Evolutionary conservation across 2,888 invertebrate genomes (phyloP).

Genomic region (Cryptus armator): DNA sequence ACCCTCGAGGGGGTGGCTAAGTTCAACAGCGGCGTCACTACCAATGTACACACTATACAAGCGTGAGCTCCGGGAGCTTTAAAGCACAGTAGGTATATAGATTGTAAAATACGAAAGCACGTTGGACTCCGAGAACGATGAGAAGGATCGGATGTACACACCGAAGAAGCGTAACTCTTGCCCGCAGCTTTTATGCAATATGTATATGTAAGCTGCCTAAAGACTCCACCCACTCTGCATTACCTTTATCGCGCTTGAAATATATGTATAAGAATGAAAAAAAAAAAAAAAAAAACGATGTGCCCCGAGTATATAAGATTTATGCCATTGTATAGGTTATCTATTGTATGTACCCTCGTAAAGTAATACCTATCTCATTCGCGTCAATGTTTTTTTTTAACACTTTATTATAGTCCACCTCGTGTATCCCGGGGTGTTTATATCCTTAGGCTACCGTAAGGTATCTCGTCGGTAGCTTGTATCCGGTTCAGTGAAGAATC

Average conservation of each 20-base stretch:
- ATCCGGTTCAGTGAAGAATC: not conserved
- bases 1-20: constrained; percentile 19
- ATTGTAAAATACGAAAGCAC: constrained; percentile 55
- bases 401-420: constrained; percentile 34
- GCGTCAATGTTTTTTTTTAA: constrained; percentile 9
- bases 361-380: constrained; percentile 41
- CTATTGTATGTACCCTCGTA: constrained; percentile 46
- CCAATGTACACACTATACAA: not conserved
- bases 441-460: not conserved
- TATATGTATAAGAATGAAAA: constrained; percentile 70
- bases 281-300: constrained; percentile 64
- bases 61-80: constrained; percentile 22
- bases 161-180: constrained; percentile 41
- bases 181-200: constrained; percentile 52
- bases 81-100: constrained; percentile 22
- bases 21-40: constrained; percentile 36
- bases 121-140: constrained; percentile 37
- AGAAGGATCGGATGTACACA: constrained; percentile 62
- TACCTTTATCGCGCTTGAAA: constrained; percentile 65
- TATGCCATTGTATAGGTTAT: constrained; percentile 67
- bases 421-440: not conserved
- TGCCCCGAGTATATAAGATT: constrained; percentile 74
- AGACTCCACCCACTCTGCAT: constrained; percentile 58
- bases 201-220: constrained; percentile 58
- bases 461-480: not conserved